These are phyloP conservation scores for Glyphotaelius pellucidus DNA, from an alignment of 2,888 invertebrate genomes.

Conservation along the genomic window DNA sequence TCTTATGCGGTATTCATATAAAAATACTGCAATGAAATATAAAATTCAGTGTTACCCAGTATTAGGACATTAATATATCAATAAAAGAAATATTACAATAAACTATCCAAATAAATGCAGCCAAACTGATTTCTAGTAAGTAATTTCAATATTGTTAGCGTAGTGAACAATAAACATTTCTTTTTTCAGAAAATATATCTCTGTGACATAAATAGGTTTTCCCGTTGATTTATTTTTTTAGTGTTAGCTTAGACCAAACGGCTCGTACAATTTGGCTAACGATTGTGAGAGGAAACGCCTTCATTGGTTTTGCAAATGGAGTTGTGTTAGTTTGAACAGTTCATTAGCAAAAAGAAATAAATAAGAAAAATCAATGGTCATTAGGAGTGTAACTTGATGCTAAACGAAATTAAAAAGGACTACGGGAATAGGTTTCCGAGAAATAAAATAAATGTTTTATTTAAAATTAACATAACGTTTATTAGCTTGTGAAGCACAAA, in stretches of 20 bases:
- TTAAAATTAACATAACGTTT: no score
- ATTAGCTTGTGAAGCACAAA: no score
- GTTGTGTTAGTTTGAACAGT: neutral
- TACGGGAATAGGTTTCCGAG: no score
- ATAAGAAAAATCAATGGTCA: neutral
- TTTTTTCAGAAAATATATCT: neutral
- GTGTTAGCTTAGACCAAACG: neutral
- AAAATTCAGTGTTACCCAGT: no score
- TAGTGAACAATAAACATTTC: neutral
- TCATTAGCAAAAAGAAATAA: neutral
- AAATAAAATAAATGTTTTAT: no score
- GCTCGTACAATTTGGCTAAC: neutral
- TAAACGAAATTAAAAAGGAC: no score
- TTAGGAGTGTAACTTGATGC: neutral
- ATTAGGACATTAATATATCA: no score
- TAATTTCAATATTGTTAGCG: neutral
- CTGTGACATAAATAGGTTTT: neutral
- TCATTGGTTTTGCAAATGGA: neutral
- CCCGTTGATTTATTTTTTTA: neutral
- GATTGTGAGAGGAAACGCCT: neutral
- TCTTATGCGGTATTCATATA: no score
- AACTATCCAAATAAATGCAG: no score
- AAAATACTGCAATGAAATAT: no score
- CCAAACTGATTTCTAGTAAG: no score
- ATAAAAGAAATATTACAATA: no score